Evolutionary conservation across 2,113 vertebrate genomes (phyloP).

Genomic region (Macrotis lagotis): DNA sequence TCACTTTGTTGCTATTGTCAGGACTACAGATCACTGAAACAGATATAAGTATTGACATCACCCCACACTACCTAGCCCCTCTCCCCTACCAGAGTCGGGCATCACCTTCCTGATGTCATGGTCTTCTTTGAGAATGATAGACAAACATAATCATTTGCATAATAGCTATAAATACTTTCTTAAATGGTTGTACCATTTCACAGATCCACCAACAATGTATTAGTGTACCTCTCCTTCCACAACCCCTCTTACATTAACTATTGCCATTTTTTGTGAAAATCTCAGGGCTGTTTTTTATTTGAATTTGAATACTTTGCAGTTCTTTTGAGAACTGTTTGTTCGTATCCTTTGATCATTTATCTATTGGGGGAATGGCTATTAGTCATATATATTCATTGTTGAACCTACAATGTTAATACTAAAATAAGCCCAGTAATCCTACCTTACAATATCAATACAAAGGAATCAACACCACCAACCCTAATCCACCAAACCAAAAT

Average conservation of each 20-base stretch:
- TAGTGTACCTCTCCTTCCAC: background rate
- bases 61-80: no score
- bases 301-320: background rate
- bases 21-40: no score
- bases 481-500: no score
- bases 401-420: background rate
- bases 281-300: background rate
- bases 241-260: background rate
- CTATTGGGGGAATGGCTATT: background rate
- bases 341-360: background rate
- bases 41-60: no score
- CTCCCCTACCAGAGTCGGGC: no score
- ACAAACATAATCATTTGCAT: no score
- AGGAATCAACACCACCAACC: background rate
- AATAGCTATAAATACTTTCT: background rate
- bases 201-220: background rate
- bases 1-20: no score
- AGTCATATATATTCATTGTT: background rate
- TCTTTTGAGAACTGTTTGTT: background rate
- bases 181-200: background rate
- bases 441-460: background rate
- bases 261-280: background rate
- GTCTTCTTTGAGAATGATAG: no score
- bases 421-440: background rate
- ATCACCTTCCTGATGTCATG: no score